Evolutionary conservation across 1,140 invertebrate species (phyloP), one percentile per base, ranked within the genome.

Genomic region (Zaprionus davidi): DNA sequence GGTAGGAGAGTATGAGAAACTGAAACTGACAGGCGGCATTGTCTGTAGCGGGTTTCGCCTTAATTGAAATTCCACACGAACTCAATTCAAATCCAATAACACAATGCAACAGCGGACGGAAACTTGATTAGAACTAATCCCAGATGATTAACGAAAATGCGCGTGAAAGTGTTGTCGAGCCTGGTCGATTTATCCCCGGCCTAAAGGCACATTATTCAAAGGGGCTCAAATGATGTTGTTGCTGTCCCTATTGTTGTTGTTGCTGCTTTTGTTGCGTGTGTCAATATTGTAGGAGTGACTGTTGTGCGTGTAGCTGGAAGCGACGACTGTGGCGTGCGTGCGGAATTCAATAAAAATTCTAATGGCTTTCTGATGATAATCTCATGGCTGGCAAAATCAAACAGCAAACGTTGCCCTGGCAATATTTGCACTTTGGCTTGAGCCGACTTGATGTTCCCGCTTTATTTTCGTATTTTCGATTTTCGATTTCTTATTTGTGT

Each of bases 291-390:
- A 31, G 56, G 64, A 76, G 60, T 71, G 71, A 76, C 53, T 55
- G 7, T 51, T 44, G 62, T 76, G 49, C 5, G 66, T 68, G 63
- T 82, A 66, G 67, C 68, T 73, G 68, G 51, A 73, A 58, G 17
- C 55, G 72, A 22, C 20, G 71, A 34, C 20, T 84, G 56, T 78
- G 31, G 63, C 75, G 76, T 82, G 85, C 72, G 85, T 88, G 79
- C 76, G 86, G 85, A 90, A 90, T 90, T 90, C 85, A 90, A 90
- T 90, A 90, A 90, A 90, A 90, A 90, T 90, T 90, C 86, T 90
- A 90, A 90, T 90, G 85, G 86, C 72, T 90, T 90, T 90, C 85
- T 90, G 85, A 90, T 90, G 86, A 90, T 90, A 90, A 90, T 90
- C 85, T 82, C 82, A 78, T 90, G 86, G 73, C 86, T 85, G 77